phyloP scores from a whole-genome alignment of 64 coral and sea anemone genomes.

The Orbicella faveolata region DNA sequence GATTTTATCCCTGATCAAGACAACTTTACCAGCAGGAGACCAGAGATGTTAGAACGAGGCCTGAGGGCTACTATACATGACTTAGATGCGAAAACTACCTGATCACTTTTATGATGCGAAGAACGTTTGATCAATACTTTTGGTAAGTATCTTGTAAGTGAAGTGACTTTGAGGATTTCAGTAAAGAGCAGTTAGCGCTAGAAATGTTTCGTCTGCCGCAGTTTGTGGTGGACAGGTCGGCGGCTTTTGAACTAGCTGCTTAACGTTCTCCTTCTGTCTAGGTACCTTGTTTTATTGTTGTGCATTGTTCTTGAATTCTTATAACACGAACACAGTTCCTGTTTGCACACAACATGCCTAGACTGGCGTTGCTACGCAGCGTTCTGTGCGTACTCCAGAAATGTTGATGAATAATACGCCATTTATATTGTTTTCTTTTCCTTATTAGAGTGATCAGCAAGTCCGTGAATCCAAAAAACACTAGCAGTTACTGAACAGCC shows the following conservation, averaged over 20 bases:
- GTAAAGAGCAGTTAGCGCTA: neutral
- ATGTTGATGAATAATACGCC: neutral
- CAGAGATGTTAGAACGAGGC: constrained; percentile 1
- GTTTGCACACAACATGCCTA: neutral
- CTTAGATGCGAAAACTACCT: neutral
- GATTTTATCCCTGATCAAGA: constrained; percentile 19
- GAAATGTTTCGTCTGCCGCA: neutral
- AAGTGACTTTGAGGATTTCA: neutral
- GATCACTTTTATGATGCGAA: neutral
- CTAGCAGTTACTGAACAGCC: neutral
- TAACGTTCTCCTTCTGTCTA: constrained; percentile 3
- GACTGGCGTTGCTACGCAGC: neutral
- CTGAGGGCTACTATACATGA: constrained; percentile 7
- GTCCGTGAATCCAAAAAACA: neutral
- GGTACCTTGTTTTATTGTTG: constrained; percentile 13
- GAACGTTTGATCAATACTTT: neutral
- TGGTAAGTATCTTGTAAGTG: constrained; percentile 22
- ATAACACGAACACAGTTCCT: neutral
- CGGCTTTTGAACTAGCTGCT: constrained; percentile 15
- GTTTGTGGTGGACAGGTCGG: constrained; percentile 18
- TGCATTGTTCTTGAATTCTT: constrained; percentile 4
- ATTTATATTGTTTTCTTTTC: neutral
- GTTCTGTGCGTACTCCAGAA: neutral
- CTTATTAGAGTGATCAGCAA: constrained; percentile 9
- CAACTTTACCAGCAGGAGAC: constrained; percentile 14